Percentiles rank a stretch among this genome's conserved stretches.
Conservation (phyloP, 2,888 invertebrate genomes). For the Cataglyphis albicans region DNA sequence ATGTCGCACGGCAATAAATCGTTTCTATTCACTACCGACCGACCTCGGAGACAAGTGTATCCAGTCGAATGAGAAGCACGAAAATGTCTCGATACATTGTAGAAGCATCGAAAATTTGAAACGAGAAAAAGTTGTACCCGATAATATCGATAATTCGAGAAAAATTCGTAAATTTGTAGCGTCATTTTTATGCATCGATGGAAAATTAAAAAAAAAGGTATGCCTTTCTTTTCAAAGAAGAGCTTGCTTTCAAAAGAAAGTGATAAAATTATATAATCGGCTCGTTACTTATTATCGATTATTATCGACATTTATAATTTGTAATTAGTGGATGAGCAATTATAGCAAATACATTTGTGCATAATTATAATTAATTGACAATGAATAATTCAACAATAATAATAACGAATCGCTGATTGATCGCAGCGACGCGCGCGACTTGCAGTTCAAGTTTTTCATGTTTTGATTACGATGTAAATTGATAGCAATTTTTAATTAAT, state of each 20-base stretch:
- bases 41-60: slow-evolving; percentile 27
- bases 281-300: background rate
- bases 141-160: slow-evolving; percentile 11
- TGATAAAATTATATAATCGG: background rate
- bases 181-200: background rate
- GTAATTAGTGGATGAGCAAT: background rate
- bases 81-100: background rate
- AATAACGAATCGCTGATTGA: slow-evolving; percentile 4
- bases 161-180: background rate
- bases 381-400: slow-evolving; percentile 20
- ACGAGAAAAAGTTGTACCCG: slow-evolving; percentile 3
- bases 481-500: background rate
- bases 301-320: background rate
- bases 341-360: background rate
- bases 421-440: background rate
- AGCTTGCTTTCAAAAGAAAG: background rate
- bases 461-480: background rate
- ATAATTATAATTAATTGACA: slow-evolving; percentile 16
- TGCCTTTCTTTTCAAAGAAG: background rate
- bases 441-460: background rate
- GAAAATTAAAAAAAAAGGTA: background rate
- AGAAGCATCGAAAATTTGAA: slow-evolving; percentile 22
- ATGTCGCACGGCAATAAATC: slow-evolving; percentile 49
- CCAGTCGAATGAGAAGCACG: slow-evolving; percentile 18
- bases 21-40: slow-evolving; percentile 46